Evolutionary conservation across 2,888 invertebrate genomes (phyloP), one percentile per base, ranked within the genome.

Genomic region (Drosophila testacea): DNA sequence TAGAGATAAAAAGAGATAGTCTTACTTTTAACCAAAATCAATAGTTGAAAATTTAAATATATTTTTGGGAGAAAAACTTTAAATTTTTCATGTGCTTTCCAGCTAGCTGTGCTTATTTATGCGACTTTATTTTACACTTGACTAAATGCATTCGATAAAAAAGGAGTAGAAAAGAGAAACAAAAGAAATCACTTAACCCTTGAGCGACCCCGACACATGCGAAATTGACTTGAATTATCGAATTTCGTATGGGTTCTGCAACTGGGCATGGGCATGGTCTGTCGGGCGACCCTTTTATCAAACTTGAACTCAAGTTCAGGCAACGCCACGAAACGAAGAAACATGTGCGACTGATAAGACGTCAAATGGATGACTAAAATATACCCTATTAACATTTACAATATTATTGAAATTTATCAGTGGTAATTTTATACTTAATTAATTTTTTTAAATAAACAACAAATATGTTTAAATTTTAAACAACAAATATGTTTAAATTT

Each of bases 101-200:
- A 34, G 50, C 44, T 38, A 52, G 69, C 47, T 63, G 41, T 46
- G 66, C 69, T 77, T 82, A 77, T 79, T 82, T 81, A 82, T 79
- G 73, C 73, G 73, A 79, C 85, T 79, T 85, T 82, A 85, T 79
- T 82, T 82, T 85, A 79, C 82, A 85, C 66, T 73, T 74, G 74
- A 82, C 67, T 85, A 74, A 77, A 73, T 82, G 66, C 67, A 54
- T 48, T 41, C 22, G 32, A 42, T 54, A 69, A 66, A 66, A 41
- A 41, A 42, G 39, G 39, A 47, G 30, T 28, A 51, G 44, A 32
- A 54, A 56, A 34, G 28, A 51, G 67, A 83, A 81, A 81, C 69
- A 70, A 83, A 77, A 81, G 82, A 84, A 87, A 84, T 87, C 83
- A 77, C 83, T 87, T 84, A 84, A 84, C 83, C 87, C 82, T 84